Evolutionary conservation across 23 tunicate species (phyloP).

Genomic region (Corella eumyota): DNA sequence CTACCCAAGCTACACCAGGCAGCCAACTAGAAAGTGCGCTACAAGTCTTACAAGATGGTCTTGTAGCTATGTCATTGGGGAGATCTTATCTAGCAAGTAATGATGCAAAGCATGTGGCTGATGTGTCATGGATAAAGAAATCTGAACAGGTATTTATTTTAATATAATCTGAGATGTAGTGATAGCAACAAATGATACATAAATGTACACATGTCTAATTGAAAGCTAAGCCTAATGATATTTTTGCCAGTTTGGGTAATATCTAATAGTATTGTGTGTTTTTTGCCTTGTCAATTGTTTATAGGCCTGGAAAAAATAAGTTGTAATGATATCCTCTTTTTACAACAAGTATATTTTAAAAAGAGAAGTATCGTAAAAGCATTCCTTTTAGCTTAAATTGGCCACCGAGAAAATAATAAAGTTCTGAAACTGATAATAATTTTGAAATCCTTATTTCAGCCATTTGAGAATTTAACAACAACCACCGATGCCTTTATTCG

Average conservation of each 20-base stretch:
- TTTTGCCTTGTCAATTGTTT: no score
- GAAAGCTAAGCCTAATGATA: no score
- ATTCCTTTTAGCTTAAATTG: no score
- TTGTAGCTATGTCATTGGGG: conserved; percentile 14
- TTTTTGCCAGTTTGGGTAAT: no score
- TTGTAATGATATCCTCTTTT: no score
- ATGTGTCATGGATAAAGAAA: conserved; percentile 32
- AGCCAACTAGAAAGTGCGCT: conserved; percentile 28
- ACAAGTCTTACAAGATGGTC: conserved; percentile 23
- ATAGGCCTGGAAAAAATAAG: no score
- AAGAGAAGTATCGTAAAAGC: no score
- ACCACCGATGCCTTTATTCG: conserved; percentile 41
- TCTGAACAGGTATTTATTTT: conserved; percentile 21
- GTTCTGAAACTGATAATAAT: not conserved
- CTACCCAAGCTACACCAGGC: conserved; percentile 22
- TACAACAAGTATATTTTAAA: no score
- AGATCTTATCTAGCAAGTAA: conserved; percentile 20
- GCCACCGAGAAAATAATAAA: no score
- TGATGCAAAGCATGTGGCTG: conserved; percentile 39
- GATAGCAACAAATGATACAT: not conserved
- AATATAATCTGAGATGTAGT: not conserved
- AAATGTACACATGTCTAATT: no score
- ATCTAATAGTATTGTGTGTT: no score
- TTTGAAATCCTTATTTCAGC: not conserved
- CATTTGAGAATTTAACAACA: conserved; percentile 20